phyloP scores from a whole-genome alignment of 2,888 invertebrate genomes.

The Andrena trimmerana region DNA sequence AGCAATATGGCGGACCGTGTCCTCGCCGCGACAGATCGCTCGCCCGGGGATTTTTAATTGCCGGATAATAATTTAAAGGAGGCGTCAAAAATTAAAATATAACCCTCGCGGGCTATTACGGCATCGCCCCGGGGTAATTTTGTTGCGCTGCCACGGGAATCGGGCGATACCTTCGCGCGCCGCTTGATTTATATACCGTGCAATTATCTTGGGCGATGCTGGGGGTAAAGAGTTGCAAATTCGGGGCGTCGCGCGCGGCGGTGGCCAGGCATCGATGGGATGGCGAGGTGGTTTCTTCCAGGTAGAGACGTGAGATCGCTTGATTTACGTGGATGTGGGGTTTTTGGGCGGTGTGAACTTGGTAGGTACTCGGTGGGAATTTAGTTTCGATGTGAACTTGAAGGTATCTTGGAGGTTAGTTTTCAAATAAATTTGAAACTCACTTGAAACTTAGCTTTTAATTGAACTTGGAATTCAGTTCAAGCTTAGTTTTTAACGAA shows the following conservation, averaged over 20 bases:
- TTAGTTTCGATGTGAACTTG: too few relatives aligned
- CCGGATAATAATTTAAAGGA: conserved; percentile 56
- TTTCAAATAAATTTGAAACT: too few relatives aligned
- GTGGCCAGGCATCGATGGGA: neutral
- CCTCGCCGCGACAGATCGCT: conserved; percentile 20
- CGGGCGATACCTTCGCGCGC: neutral
- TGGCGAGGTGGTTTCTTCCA: too few relatives aligned
- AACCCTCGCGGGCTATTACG: conserved; percentile 51
- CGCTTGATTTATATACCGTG: conserved; percentile 31
- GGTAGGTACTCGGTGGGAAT: too few relatives aligned
- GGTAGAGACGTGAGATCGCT: too few relatives aligned
- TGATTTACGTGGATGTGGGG: too few relatives aligned
- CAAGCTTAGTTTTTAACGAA: too few relatives aligned
- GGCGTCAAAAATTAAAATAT: conserved; percentile 52
- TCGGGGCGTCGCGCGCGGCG: neutral
- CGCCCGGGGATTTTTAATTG: conserved; percentile 49
- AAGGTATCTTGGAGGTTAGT: too few relatives aligned
- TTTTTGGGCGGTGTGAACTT: too few relatives aligned
- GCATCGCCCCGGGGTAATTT: conserved; percentile 20
- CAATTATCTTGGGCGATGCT: conserved; percentile 18
- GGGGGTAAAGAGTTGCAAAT: conserved; percentile 17
- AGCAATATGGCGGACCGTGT: neutral
- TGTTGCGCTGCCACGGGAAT: neutral
- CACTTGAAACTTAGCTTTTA: too few relatives aligned
- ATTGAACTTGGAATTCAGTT: too few relatives aligned